Conservation (phyloP, 53 echinoderm and acorn worm species). For the Apostichopus leukothele region DNA sequence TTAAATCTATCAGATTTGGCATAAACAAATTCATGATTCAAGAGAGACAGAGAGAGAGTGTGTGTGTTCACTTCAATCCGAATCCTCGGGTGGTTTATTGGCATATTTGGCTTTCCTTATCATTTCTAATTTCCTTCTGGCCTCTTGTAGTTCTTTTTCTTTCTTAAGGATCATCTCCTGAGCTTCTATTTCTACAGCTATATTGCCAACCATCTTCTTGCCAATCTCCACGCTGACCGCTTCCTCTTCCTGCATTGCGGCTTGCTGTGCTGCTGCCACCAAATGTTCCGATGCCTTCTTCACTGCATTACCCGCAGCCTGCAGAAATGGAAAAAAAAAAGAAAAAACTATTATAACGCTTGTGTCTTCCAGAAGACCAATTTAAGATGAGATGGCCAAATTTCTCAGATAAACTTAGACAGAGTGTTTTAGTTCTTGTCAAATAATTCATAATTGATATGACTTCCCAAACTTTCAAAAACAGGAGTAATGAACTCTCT, state of each 20-base stretch:
- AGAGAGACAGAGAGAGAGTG: background rate
- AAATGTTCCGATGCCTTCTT: conserved; percentile 93
- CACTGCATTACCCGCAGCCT: conserved; percentile 95
- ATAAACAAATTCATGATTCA: background rate
- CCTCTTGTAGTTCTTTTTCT: conserved; percentile 82
- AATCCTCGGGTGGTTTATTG: conserved; percentile 66
- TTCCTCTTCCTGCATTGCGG: conserved; percentile 73
- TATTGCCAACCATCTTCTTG: conserved; percentile 77
- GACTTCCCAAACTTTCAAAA: too few relatives aligned
- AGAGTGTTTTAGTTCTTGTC: background rate
- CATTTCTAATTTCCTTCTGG: conserved; percentile 75
- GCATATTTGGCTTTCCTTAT: conserved; percentile 91
- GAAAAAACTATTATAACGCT: too few relatives aligned
- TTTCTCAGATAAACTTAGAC: background rate
- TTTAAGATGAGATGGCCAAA: background rate
- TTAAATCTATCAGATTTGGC: background rate
- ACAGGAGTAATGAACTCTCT: too few relatives aligned
- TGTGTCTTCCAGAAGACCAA: background rate
- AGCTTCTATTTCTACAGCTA: conserved; percentile 95
- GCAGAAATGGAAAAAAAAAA: background rate
- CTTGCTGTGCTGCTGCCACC: conserved; percentile 88
- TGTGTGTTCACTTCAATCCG: conserved; percentile 48
- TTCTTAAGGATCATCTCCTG: conserved; percentile 93
- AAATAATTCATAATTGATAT: too few relatives aligned
- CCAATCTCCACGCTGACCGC: conserved; percentile 64